Conservation (phyloP, 2,113 vertebrate genomes). For the Bos taurus region DNA sequence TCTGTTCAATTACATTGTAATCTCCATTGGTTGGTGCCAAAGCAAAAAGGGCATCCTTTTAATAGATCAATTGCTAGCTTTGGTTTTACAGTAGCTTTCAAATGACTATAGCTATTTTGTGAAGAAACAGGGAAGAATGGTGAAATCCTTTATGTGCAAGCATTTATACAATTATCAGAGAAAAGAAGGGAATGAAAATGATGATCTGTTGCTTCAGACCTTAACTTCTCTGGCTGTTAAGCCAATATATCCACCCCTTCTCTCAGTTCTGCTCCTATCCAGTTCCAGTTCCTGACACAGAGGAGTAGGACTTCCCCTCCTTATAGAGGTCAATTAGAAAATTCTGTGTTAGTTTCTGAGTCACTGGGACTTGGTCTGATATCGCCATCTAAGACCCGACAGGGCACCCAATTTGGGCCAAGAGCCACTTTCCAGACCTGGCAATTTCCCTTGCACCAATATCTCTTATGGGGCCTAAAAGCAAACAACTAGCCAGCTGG, state of each 20-base stretch:
- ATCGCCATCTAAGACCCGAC: neutral
- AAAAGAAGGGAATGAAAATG: neutral
- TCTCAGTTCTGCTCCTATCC: neutral
- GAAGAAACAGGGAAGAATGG: neutral
- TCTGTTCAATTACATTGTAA: neutral
- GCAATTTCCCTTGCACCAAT: neutral
- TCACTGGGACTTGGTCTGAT: neutral
- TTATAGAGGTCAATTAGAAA: neutral
- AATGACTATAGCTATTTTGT: neutral
- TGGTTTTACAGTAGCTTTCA: neutral
- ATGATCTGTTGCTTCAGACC: neutral
- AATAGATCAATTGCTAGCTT: neutral
- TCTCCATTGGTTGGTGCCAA: neutral
- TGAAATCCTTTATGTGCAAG: neutral
- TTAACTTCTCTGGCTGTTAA: neutral
- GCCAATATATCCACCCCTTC: neutral
- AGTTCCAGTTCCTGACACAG: neutral
- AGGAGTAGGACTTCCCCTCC: neutral
- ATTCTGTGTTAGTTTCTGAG: neutral
- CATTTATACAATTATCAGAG: neutral
- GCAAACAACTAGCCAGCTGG: neutral
- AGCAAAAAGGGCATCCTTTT: neutral
- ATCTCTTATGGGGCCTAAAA: neutral
- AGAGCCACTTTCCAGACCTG: neutral
- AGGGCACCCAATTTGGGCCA: neutral